Evolutionary conservation across 2,797 vertebrate genomes (phyloP).

Genomic region (Benthosema pterotum): DNA sequence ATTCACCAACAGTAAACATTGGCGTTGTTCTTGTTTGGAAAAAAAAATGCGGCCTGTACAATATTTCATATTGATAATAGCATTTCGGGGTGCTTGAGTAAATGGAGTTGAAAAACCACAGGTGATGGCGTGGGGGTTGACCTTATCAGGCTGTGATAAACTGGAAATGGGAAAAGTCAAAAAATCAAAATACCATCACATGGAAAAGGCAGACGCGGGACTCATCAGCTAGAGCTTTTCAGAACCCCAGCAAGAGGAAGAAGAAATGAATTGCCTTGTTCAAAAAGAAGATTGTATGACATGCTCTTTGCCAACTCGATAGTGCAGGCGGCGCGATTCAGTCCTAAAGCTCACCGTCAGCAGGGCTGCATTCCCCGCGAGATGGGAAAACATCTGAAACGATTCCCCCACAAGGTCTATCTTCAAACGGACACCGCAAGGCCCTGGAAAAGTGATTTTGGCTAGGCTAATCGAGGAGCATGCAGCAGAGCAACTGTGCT

Average conservation of each 20-base stretch:
- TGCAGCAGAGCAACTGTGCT: conserved; percentile 37
- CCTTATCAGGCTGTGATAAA: conserved; percentile 87
- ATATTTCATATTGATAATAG: conserved; percentile 84
- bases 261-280: conserved; percentile 64
- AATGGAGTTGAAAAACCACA: conserved; percentile 82
- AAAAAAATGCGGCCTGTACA: conserved; percentile 72
- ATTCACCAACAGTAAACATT: conserved; percentile 75
- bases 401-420: conserved; percentile 24
- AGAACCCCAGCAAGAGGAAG: conserved; percentile 26
- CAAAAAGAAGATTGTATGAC: conserved; percentile 64
- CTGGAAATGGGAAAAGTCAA: conserved; percentile 83
- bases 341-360: conserved; percentile 18
- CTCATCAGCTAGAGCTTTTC: conserved; percentile 64
- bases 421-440: conserved; percentile 19
- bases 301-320: conserved; percentile 54
- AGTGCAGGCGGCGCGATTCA: conserved; percentile 42
- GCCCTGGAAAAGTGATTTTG: conserved; percentile 22
- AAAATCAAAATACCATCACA: conserved; percentile 81
- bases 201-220: conserved; percentile 46
- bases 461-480: conserved; percentile 41
- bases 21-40: conserved; percentile 70
- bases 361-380: conserved; percentile 13
- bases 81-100: conserved; percentile 74
- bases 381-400: conserved; percentile 12
- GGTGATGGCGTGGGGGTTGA: conserved; percentile 82